Base-by-base conservation (phyloP, 2,888 invertebrate species). In the Cephonodes hylas region DNA sequence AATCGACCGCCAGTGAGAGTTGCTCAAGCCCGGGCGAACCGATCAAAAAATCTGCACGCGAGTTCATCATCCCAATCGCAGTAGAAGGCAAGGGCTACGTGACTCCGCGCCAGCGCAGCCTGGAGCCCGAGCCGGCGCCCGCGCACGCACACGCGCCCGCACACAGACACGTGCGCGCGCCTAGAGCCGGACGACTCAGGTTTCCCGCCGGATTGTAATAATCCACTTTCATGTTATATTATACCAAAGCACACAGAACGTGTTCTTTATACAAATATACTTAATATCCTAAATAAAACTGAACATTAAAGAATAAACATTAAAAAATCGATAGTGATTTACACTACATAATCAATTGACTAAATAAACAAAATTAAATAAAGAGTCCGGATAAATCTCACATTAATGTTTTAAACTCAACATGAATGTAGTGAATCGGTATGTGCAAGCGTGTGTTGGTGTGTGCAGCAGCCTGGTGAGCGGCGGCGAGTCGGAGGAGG, bases 51-150 rank as follows among this genome's bases (percentile, higher is more conserved):
- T 97, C 97, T 13, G 97, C 97, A 15, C 93, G 97, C 46, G 97
- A 98, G 88, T 97, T 97, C 80, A 97, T 98, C 76, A 97, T 98
- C 85, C 97, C 97, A n/a, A 97, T 98, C 77, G 97, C 97, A 18
- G 96, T 97, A 61, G 97, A 98, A 85, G 97, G 97, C 72, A 97
- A 97, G 66, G 97, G 97, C 65, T 96, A 96, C 83, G 96, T 96
- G 5, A 96, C 96, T 23, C 96, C 96, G 23, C 93, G 93, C 1
- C 92, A 91, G 64, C 95, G 96, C 69, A 96, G 96, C 82, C 91
- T 96, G 64, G 96, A 97, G 81, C 96, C 96, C 15, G 96, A 96
- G 88, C 75, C 88, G 84, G 89, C 76, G 71, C 95, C 0, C 91
- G 95, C 66, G 93, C 96, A 96, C 90, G 95, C 95, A 94, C 23